Percentiles rank a stretch among this genome's conserved stretches.
These are phyloP conservation scores for Poeciliopsis infans DNA, from an alignment of 2,797 vertebrate species.

Conservation along the genomic window DNA sequence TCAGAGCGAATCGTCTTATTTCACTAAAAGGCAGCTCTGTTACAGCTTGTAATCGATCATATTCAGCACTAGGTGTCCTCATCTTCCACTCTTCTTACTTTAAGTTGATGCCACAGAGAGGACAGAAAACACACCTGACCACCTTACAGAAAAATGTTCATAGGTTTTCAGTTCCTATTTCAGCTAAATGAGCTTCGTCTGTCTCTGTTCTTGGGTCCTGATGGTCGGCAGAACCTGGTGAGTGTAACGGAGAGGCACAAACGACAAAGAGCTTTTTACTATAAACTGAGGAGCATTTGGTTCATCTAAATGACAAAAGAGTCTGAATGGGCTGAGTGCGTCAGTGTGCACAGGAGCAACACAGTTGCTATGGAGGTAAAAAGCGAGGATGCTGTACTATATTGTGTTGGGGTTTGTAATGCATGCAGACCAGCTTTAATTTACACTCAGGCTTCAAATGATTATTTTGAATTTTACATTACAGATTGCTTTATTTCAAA, in stretches of 20 bases:
- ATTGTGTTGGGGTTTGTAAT: constrained; percentile 62
- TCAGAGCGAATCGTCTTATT: neutral
- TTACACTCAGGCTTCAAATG: constrained; percentile 16
- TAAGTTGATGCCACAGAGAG: constrained; percentile 8
- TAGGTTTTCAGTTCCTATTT: constrained; percentile 4
- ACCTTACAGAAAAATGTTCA: constrained; percentile 14
- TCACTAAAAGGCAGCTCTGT: neutral
- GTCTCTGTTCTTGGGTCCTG: constrained; percentile 25
- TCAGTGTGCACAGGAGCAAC: constrained; percentile 62
- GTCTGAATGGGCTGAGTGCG: constrained; percentile 62
- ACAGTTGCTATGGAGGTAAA: constrained; percentile 79
- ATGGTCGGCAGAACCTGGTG: constrained; percentile 34
- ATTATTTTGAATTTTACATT: constrained; percentile 2
- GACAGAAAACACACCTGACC: constrained; percentile 20
- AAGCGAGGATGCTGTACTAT: constrained; percentile 46
- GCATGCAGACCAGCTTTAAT: constrained; percentile 32
- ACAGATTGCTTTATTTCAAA: neutral
- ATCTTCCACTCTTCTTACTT: constrained; percentile 34
- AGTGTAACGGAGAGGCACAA: constrained; percentile 47
- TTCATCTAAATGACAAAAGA: constrained; percentile 84
- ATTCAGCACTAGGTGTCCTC: constrained; percentile 75
- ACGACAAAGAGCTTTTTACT: constrained; percentile 67
- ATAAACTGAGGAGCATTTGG: constrained; percentile 60
- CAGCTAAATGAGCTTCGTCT: constrained; percentile 9
- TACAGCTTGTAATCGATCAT: neutral